Evolutionary conservation across 2,113 vertebrate species (phyloP).

Genomic region (Gnathonemus echidnorhynchus): DNA sequence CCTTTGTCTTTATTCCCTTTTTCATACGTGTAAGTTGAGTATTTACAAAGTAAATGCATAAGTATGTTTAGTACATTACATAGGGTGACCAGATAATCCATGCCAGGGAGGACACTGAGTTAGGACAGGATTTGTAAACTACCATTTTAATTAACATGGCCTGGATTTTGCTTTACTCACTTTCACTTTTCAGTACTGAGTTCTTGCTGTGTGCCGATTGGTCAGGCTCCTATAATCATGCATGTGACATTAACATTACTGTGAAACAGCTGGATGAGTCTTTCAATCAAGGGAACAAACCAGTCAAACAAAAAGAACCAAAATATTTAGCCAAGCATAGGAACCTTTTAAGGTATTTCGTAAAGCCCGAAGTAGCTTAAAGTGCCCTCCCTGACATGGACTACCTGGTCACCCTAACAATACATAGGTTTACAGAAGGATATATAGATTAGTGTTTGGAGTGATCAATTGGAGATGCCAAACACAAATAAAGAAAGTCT

Average conservation of each 20-base stretch:
- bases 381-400: neutral
- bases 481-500: neutral
- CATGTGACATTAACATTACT: neutral
- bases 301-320: neutral
- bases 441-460: neutral
- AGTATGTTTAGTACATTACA: neutral
- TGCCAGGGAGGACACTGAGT: neutral
- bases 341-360: neutral
- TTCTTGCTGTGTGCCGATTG: neutral
- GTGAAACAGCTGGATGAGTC: neutral
- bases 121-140: neutral
- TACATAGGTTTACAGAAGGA: neutral
- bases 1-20: neutral
- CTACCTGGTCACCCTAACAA: neutral
- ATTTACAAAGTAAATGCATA: neutral
- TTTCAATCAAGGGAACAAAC: neutral
- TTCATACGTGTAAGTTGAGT: neutral
- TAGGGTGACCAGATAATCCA: neutral
- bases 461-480: neutral
- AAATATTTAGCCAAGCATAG: neutral
- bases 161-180: neutral
- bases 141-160: neutral
- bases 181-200: neutral
- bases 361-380: neutral
- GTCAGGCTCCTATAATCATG: neutral